Conservation (phyloP, 2,113 vertebrate species). For the Phyllostomus discolor region DNA sequence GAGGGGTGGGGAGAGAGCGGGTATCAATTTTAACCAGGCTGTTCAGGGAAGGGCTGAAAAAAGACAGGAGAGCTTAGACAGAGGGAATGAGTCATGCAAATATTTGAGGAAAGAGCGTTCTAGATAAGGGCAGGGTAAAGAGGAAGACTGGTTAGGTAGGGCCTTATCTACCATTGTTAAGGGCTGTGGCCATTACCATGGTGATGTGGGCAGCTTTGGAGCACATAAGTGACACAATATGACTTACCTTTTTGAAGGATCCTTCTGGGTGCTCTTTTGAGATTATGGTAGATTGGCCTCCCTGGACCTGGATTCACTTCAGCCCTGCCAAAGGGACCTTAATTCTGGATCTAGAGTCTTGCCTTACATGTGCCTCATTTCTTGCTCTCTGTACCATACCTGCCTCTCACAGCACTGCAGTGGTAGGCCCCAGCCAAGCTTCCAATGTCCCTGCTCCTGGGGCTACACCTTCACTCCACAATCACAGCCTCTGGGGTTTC, state of each 20-base stretch:
- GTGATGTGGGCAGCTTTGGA: not conserved
- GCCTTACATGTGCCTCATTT: not conserved
- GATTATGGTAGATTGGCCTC: not conserved
- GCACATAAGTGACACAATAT: not conserved
- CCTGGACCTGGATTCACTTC: not conserved
- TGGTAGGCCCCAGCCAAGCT: too few species aligned
- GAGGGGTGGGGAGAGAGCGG: not conserved
- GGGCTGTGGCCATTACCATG: not conserved
- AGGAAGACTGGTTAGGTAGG: not conserved
- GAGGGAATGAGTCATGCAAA: not conserved
- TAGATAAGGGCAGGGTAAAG: not conserved
- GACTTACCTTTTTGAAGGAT: not conserved
- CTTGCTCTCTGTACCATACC: not conserved
- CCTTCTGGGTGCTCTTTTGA: not conserved
- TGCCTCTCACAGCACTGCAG: not conserved
- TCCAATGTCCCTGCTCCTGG: not conserved
- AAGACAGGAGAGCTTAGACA: not conserved
- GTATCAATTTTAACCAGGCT: not conserved
- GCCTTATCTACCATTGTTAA: not conserved
- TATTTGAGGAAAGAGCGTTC: not conserved
- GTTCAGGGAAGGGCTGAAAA: not conserved
- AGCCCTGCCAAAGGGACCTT: not conserved
- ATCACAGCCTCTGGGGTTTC: not conserved
- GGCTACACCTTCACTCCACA: not conserved
- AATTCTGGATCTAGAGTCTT: not conserved